Base-by-base conservation (phyloP, 2,888 invertebrate genomes). In the Lasioglossum oenotherae region DNA sequence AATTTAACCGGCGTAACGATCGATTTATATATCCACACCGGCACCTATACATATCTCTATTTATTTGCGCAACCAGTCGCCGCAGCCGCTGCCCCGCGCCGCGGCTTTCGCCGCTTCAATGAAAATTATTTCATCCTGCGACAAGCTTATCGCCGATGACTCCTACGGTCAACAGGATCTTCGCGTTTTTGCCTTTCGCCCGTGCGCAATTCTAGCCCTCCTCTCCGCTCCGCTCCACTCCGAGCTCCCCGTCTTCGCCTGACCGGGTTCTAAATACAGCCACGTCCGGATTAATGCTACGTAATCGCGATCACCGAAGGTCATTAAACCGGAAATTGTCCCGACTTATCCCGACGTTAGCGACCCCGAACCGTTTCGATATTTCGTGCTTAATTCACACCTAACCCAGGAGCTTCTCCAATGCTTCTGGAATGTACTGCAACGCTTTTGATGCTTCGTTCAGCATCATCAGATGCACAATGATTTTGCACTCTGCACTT, bases 21-120 rank as follows among this genome's bases (percentile, higher is more conserved):
- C 86, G 85, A 81, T 86, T 86, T 85, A 85, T 84, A 86, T 85
- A 86, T 85, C 81, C 81, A 64, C 85, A 78, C 46, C 41, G 31
- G 77, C 27, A 74, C 67, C 81, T 76, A 79, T 77, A 79, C 81
- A 74, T 77, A 60, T 75, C 72, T 64, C 78, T 86, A 85, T 86
- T 81, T 86, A 86, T 86, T 84, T 80, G 84, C 79, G 84, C 79
- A 76, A 83, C 46, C 82, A 35, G 73, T 46, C 74, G 80, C 71
- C 67, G 31, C 64, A 57, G 67, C 31, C 71, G 71, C 46, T 71
- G 67, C 31, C 49, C 57, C 71, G 60, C 53, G 64, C 31, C 27
- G 60, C 60, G 57, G 67, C 60, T 81, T 76, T 81, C 74, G 78
- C 75, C 78, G 73, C 75, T 53, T 69, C 79, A 35, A 79, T 69